These are phyloP conservation scores for Tetramorium bicarinatum DNA, from an alignment of 2,888 invertebrate species.

Conservation along the genomic window DNA sequence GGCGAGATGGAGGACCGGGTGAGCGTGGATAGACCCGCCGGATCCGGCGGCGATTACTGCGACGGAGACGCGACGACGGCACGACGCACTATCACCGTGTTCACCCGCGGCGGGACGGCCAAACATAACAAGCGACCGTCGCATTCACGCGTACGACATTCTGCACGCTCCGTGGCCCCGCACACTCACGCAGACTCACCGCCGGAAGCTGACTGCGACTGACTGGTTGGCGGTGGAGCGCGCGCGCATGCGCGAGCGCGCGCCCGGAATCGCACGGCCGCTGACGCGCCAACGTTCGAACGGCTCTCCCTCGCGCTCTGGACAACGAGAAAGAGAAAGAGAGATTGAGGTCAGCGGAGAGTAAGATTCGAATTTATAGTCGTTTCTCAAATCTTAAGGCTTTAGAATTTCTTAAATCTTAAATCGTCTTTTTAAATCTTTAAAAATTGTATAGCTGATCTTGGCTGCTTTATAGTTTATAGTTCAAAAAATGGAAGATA, in stretches of 20 bases:
- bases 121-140: constrained; percentile 75
- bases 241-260: background rate
- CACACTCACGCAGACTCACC: background rate
- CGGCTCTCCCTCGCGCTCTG: too few relatives aligned
- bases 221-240: background rate
- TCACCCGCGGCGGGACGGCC: constrained; percentile 55
- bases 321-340: too few relatives aligned
- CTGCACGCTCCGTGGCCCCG: constrained; percentile 28
- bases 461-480: too few relatives aligned
- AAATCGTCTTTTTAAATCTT: too few relatives aligned
- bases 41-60: background rate
- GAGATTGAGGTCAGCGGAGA: too few relatives aligned
- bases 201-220: background rate
- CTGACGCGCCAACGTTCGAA: background rate
- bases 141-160: constrained; percentile 69
- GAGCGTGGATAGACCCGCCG: background rate
- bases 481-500: too few relatives aligned
- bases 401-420: too few relatives aligned
- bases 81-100: constrained; percentile 68
- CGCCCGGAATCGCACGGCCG: background rate
- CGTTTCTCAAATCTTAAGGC: too few relatives aligned
- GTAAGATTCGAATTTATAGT: too few relatives aligned
- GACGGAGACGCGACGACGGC: constrained; percentile 11
- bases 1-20: background rate
- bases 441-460: too few relatives aligned